Evolutionary conservation across 1,140 invertebrate species (phyloP), one percentile per base, ranked within the genome.

Genomic region (Drosophila albomicans): DNA sequence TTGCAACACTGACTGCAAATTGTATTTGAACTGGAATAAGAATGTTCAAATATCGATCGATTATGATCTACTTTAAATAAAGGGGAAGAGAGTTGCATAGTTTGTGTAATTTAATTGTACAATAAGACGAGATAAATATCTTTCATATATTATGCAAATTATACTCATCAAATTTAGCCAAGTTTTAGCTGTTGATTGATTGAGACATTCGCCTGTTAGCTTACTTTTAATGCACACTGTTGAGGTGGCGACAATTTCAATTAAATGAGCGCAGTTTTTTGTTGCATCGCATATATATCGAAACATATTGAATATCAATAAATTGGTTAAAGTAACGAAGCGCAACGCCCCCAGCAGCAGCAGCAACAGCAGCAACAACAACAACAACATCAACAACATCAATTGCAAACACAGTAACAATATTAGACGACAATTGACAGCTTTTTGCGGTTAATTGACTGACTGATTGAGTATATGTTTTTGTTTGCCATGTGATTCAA

Each of bases 231-330:
- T 16, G 15, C 2, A 1, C 11, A 74, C 35, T 74, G 54, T 57
- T 16, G 6, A 11, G 46, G 16, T 15, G 43, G 32, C 58, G 52
- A 38, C 52, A 59, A 41, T 70, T 71, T 58, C 59, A 87, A 88
- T 82, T 78, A 88, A 87, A 84, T 76, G 79, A 88, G 67, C 49
- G 46, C 69, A 74, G 28, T 46, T 13, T 56, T 56, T 52, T 30
- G 28, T 38, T 30, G n/a, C 56, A 54, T 82, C 43, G 58, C 52
- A 43, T 81, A 84, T 82, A 43, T 81, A 84, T 82, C 75, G 15
- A n/a, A 65, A n/a, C 80, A 74, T 80, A 88, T 88, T 84, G 61
- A 89, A 88, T 88, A 74, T 88, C 80, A 88, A 75, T 72, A 63
- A 62, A 69, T 81, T 75, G 62, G 65, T 72, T 87, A 58, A 81